phyloP scores from a whole-genome alignment of 2,888 invertebrate species.

The Leptura quadrifasciata region DNA sequence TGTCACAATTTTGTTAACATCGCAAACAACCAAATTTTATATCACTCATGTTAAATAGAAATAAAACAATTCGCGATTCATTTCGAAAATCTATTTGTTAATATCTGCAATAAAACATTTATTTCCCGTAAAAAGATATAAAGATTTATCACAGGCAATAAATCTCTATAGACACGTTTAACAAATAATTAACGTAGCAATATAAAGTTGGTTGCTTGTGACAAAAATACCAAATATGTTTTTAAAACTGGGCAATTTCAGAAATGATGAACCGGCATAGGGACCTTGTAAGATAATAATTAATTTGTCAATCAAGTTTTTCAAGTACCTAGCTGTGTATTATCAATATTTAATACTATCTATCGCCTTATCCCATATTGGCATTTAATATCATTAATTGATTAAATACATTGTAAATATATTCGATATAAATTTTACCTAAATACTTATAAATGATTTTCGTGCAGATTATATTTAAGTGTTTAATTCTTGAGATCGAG shows the following conservation, averaged over 20 bases:
- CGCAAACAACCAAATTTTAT: neutral
- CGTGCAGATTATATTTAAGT: neutral
- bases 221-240: neutral
- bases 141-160: neutral
- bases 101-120: neutral
- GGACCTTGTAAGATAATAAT: neutral
- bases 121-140: neutral
- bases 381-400: slow-evolving; percentile 11
- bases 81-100: neutral
- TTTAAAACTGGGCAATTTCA: neutral
- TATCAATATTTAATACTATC: slow-evolving; percentile 13
- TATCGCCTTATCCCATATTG: slow-evolving; percentile 11
- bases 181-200: neutral
- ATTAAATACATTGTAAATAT: slow-evolving; percentile 9
- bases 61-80: neutral
- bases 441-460: neutral
- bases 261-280: neutral
- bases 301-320: slow-evolving; percentile 7
- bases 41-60: neutral
- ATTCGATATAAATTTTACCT: neutral
- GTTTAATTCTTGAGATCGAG: neutral
- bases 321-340: neutral
- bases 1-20: neutral
- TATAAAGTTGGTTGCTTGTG: neutral
- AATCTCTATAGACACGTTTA: neutral